Conservation (phyloP, 2,797 vertebrate genomes). For the Antrozous pallidus region DNA sequence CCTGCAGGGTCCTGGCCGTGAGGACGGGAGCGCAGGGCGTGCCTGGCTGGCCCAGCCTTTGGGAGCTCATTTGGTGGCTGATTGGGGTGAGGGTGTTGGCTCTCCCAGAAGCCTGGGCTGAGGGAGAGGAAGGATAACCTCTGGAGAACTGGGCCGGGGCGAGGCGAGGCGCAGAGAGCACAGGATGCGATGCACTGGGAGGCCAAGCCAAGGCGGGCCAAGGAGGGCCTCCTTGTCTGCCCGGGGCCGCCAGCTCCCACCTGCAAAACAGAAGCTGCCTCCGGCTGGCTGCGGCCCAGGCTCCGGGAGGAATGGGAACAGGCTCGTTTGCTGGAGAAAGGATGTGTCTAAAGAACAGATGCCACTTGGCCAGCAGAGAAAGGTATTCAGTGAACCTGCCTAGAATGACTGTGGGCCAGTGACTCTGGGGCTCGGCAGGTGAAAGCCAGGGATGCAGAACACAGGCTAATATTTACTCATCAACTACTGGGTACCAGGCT, state of each 20-base stretch:
- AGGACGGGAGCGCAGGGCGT: not conserved
- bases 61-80: slow-evolving; percentile 21
- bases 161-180: not conserved
- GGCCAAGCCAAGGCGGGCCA: not conserved
- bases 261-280: not conserved
- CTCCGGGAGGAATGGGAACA: not conserved
- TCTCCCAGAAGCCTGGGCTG: not conserved
- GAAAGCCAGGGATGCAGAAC: not conserved
- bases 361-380: too few species aligned
- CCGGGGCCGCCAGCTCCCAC: not conserved
- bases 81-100: not conserved
- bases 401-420: too few species aligned
- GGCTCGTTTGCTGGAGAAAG: not conserved
- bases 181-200: not conserved
- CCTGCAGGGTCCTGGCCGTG: slow-evolving; percentile 10
- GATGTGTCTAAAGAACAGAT: not conserved
- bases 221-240: not conserved
- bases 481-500: not conserved
- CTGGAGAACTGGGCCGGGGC: not conserved
- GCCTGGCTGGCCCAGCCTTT: not conserved
- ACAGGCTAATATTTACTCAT: not conserved
- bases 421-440: not conserved
- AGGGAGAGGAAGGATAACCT: slow-evolving; percentile 29
- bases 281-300: not conserved
- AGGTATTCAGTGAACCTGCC: too few species aligned